phyloP scores from a whole-genome alignment of 2,113 vertebrate species.

The Seriola dumerili region DNA sequence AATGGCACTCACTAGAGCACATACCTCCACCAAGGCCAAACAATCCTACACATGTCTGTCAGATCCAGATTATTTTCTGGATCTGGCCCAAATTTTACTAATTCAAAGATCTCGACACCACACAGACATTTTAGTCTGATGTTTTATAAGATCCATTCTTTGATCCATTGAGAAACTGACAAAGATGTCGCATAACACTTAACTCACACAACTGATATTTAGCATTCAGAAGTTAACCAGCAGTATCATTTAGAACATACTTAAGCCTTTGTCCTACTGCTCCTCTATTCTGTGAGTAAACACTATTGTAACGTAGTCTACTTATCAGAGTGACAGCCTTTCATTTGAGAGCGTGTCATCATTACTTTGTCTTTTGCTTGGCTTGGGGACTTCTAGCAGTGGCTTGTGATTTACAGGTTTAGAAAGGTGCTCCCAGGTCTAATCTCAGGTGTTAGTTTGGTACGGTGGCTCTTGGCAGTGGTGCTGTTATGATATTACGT shows the following conservation, averaged over 20 bases:
- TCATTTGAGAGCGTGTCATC: not conserved
- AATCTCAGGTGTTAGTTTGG: slow-evolving; percentile 53
- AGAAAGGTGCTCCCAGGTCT: slow-evolving; percentile 9
- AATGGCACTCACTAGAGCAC: too few species aligned
- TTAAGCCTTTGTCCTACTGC: not conserved
- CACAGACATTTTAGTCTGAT: too few species aligned
- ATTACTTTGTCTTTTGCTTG: not conserved
- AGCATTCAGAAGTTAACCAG: not conserved
- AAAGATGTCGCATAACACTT: not conserved
- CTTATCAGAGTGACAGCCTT: not conserved
- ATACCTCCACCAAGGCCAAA: too few species aligned
- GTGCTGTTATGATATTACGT: slow-evolving; percentile 34
- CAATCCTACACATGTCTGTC: too few species aligned
- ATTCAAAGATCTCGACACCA: too few species aligned
- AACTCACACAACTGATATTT: not conserved
- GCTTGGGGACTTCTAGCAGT: not conserved
- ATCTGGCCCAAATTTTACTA: too few species aligned
- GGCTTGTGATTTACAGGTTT: slow-evolving; percentile 3
- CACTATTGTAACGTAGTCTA: not conserved
- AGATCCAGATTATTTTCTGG: too few species aligned
- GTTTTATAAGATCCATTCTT: too few species aligned
- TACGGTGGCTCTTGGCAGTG: slow-evolving; percentile 1
- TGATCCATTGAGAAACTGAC: too few species aligned
- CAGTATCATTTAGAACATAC: not conserved
- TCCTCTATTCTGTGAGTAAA: not conserved